phyloP scores from a whole-genome alignment of 2,113 vertebrate species.

The Epinephelus fuscoguttatus region DNA sequence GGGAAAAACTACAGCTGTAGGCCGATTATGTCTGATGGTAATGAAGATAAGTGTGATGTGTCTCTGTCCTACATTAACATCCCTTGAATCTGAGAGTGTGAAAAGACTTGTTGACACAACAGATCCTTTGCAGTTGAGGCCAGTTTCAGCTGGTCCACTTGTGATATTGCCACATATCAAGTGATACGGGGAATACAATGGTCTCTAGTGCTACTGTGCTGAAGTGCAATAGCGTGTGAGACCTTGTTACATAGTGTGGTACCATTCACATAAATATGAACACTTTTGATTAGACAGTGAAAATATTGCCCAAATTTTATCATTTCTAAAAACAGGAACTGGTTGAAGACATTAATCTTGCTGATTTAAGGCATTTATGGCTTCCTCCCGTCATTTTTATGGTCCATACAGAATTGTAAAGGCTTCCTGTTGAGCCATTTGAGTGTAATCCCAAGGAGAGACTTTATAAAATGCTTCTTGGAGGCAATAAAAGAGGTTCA shows the following conservation, averaged over 20 bases:
- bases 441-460: not conserved
- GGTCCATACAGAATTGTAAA: not conserved
- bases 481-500: not conserved
- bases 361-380: not conserved
- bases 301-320: not conserved
- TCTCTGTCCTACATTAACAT: not conserved
- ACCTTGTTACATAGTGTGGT: not conserved
- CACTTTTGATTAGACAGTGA: not conserved
- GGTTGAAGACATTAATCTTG: not conserved
- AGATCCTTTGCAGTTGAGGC: not conserved
- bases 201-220: not conserved
- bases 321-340: not conserved
- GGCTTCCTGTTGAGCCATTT: not conserved
- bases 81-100: not conserved
- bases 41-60: not conserved
- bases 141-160: not conserved
- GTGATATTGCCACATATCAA: not conserved
- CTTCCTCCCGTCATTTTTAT: not conserved
- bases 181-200: not conserved
- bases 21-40: too few species aligned
- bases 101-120: not conserved
- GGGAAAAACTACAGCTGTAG: not conserved
- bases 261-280: not conserved
- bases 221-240: not conserved
- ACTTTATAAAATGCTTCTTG: not conserved